Evolutionary conservation across 2,113 vertebrate genomes (phyloP), one percentile per base, ranked within the genome.

Genomic region (Sula dactylatra): DNA sequence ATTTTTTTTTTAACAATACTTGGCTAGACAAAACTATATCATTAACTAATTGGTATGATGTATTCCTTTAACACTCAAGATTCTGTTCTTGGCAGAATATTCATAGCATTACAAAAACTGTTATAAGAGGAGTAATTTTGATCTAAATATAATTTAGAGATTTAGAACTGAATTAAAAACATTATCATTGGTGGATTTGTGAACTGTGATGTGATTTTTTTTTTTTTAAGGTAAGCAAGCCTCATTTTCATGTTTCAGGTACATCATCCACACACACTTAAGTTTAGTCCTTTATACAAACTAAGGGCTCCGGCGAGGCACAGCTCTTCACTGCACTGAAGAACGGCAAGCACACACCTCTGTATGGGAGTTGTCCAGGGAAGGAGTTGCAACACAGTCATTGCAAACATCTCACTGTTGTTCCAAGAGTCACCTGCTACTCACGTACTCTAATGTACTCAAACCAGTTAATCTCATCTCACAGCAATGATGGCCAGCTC

Each of bases 31-130:
- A 81, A 89, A 72, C 56, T 31, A 76, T n/a, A 83, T 88, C 58
- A 83, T 96, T 92, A 94, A 82, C 78, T 94, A 96, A 95, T 94
- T 77, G 90, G 17, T 89, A 69, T 82, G 84, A 94, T 88, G 89
- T 90, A 93, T 93, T 91, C 93, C 65, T 91, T 78, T 74, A 96
- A 86, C 61, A 52, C 64, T 74, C 36, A 58, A 49, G 34, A 7
- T 92, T 93, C 87, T 80, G 58, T 45, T 18, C 58, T 80, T 95
- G 93, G 64, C 84, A 94, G 38, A 56, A 31, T 52, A 69, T 44
- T 77, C 62, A 62, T 0, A 70, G 29, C 18, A 80, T 66, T 82
- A 79, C 34, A 80, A 74, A 86, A 55, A 19, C 16, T 40, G 13
- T 58, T 79, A 3, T 1, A 78, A n/a, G 6, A 55, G 45, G 16